Evolutionary conservation across 2,113 vertebrate genomes (phyloP).

Genomic region (Callaeas wilsoni): DNA sequence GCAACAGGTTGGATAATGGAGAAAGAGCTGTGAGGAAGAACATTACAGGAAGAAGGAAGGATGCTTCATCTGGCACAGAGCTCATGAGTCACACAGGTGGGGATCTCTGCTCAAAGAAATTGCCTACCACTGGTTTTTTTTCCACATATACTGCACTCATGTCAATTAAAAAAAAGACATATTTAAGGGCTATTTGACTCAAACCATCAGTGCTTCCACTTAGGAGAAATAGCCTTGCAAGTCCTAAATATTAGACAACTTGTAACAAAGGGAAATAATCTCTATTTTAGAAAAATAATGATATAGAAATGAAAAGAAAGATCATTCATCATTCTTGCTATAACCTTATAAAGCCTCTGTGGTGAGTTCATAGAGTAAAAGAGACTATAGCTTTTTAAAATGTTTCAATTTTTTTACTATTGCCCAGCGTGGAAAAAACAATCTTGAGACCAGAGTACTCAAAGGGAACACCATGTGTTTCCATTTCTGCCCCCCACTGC

Average conservation of each 20-base stretch:
- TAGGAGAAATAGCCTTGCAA: background rate
- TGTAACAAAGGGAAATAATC: background rate
- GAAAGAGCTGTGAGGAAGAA: background rate
- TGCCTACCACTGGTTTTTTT: background rate
- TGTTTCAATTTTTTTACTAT: background rate
- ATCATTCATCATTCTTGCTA: background rate
- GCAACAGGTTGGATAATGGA: background rate
- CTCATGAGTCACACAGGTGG: background rate
- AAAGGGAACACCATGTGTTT: background rate
- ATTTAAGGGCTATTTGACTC: background rate
- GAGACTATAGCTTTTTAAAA: background rate
- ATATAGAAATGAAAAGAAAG: background rate
- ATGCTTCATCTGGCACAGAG: background rate
- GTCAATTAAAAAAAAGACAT: background rate
- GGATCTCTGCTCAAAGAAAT: background rate
- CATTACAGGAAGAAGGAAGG: background rate
- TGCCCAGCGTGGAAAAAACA: background rate
- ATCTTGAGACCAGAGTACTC: background rate
- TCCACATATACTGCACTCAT: background rate
- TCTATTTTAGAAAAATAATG: background rate
- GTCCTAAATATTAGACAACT: background rate
- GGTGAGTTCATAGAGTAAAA: background rate
- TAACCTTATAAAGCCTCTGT: background rate
- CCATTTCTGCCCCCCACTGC: background rate
- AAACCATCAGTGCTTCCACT: background rate